Evolutionary conservation across 2,888 invertebrate species (phyloP).

Genomic region (Pollenia amentaria): DNA sequence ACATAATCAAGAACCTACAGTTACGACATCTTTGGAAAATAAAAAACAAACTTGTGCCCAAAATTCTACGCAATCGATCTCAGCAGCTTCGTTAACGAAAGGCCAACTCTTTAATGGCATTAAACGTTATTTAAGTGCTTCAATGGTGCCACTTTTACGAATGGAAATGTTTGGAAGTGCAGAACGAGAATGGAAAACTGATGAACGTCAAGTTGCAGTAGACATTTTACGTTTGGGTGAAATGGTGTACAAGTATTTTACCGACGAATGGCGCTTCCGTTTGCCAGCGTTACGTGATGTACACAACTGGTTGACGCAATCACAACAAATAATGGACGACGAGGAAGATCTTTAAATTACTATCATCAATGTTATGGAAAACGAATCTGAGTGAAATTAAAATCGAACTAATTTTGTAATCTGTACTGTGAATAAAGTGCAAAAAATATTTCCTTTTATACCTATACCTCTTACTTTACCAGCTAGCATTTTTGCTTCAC

Average conservation of each 20-base stretch:
- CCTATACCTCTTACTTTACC: no score
- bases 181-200: conserved; percentile 82
- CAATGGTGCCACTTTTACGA: conserved; percentile 83
- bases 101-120: conserved; percentile 82
- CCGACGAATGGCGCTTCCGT: conserved; percentile 84
- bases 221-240: conserved; percentile 82
- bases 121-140: conserved; percentile 82
- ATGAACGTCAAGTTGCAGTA: conserved; percentile 81
- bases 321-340: conserved; percentile 69
- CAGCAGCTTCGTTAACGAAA: conserved; percentile 76
- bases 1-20: conserved; percentile 69
- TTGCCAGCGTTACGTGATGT: conserved; percentile 81
- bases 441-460: no score
- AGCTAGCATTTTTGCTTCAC: no score
- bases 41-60: background rate
- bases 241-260: conserved; percentile 80
- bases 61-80: background rate
- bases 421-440: background rate
- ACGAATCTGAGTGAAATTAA: background rate
- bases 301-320: conserved; percentile 79
- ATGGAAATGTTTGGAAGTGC: conserved; percentile 84
- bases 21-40: conserved; percentile 70
- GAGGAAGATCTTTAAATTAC: conserved; percentile 77
- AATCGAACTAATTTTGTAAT: background rate
- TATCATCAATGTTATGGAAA: no score